Evolutionary conservation across 2,113 vertebrate species (phyloP).

Genomic region (Hippocampus guttulatus): DNA sequence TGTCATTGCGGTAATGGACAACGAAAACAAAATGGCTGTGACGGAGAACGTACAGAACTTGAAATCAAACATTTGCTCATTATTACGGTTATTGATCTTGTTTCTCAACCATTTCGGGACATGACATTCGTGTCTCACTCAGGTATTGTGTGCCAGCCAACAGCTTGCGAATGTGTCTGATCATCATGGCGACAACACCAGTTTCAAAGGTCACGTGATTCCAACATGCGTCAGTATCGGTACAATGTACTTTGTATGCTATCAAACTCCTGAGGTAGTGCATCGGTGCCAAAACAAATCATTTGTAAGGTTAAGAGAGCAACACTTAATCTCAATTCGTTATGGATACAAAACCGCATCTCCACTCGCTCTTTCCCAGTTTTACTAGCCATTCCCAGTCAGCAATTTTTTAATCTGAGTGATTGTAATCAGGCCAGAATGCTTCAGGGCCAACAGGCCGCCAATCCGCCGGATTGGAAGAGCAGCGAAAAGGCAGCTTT

Average conservation of each 20-base stretch:
- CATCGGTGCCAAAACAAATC: conserved; percentile 77
- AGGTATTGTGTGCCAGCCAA: conserved; percentile 99
- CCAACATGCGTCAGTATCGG: conserved; percentile 31
- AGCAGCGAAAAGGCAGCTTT: conserved; percentile 77
- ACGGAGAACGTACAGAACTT: conserved; percentile 90
- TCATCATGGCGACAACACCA: conserved; percentile 83
- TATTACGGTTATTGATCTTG: conserved; percentile 85
- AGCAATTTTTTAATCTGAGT: conserved; percentile 83
- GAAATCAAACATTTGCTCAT: conserved; percentile 84
- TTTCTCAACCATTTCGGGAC: conserved; percentile 23
- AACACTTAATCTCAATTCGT: conserved; percentile 71
- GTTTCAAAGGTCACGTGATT: conserved; percentile 76
- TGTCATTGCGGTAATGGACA: conserved; percentile 70
- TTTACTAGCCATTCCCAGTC: conserved; percentile 85
- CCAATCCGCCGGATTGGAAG: conserved; percentile 78
- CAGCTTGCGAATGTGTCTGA: conserved; percentile 99
- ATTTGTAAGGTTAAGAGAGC: background rate
- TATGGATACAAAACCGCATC: conserved; percentile 35
- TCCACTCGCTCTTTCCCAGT: conserved; percentile 67
- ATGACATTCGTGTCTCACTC: conserved; percentile 82
- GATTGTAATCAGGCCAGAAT: conserved; percentile 95
- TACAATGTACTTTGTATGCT: background rate
- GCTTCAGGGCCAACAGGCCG: conserved; percentile 84
- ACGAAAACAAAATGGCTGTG: conserved; percentile 83
- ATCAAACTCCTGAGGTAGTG: conserved; percentile 48